Base-by-base conservation (phyloP, 2,113 vertebrate species). In the Oryzias melastigma region DNA sequence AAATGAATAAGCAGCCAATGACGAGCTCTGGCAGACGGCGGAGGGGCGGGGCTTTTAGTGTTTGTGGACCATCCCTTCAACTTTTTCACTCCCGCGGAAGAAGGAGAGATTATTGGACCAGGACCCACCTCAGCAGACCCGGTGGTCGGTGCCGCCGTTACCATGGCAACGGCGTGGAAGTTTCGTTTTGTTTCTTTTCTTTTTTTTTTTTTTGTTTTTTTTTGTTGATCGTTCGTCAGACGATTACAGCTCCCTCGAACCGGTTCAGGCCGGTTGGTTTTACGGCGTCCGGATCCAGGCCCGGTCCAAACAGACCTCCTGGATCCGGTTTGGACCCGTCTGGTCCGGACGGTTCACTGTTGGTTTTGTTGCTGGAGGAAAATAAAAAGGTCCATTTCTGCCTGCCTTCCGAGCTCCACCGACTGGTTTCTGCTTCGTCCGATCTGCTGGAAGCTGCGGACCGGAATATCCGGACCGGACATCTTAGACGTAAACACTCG, bases 371-470 rank as follows among this genome's bases (percentile, higher is more conserved):
- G 75, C 79, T 79, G 68, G 35, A 75, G 57, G 56, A 68, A 81
- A 89, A 85, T 81, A 90, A 87, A 85, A 77, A 82, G 84, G 85
- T 87, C 69, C 77, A 82, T 90, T 90, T 90, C 88, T 89, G 86
- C 80, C 88, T 87, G 84, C 87, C 71, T 83, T 86, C 78, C 84
- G 41, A 35, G 35, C 35, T 35, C 49, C 46, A 72, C 47, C 18
- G 58, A 46, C 52, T 72, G 70, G 29, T 40, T 76, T 12, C 0
- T 71, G 35, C 10, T 35, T 3, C 35, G 10, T 35, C 8, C 8
- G 35, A 10, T 35, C 35, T 35, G 8, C 35, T 35, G 35, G 6
- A 29, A 7, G 27, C 22, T 22, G 22, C 22, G 22, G 22, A 22
- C 22, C 22, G 22, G 22, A 22, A 22, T 22, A 3, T 22, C 22